Evolutionary conservation across 2,797 vertebrate species (phyloP).

Genomic region (Malurus splendens): DNA sequence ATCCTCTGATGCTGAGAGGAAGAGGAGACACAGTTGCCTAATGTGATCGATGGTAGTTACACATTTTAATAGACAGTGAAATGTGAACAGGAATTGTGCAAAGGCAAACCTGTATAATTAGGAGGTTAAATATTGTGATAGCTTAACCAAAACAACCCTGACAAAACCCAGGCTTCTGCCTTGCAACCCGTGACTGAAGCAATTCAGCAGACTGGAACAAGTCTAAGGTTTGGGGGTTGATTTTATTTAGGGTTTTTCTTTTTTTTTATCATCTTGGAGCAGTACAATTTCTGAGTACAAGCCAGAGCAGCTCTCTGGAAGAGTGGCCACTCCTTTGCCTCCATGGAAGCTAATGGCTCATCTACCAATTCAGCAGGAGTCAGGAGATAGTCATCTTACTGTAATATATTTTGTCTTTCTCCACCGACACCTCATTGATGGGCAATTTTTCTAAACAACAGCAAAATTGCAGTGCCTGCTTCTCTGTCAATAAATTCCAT

Average conservation of each 20-base stretch:
- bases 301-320: conserved; percentile 15
- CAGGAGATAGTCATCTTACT: conserved; percentile 40
- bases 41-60: background rate
- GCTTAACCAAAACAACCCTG: background rate
- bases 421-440: conserved; percentile 60
- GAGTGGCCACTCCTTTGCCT: background rate
- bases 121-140: conserved; percentile 13
- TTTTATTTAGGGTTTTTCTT: background rate
- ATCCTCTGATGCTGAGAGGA: background rate
- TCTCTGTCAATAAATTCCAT: conserved; percentile 69
- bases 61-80: conserved; percentile 1
- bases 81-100: background rate
- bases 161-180: background rate
- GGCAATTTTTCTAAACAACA: conserved; percentile 68
- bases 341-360: conserved; percentile 12
- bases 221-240: background rate
- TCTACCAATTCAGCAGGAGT: conserved; percentile 48
- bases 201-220: background rate
- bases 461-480: conserved; percentile 58
- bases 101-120: background rate
- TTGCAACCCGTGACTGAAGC: background rate
- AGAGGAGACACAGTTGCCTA: background rate
- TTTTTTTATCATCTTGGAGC: background rate
- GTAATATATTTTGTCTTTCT: conserved; percentile 56
- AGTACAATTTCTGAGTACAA: background rate